These are phyloP conservation scores for Parotocinclus haroldoi DNA, from an alignment of 2,797 vertebrate genomes.

Conservation along the genomic window DNA sequence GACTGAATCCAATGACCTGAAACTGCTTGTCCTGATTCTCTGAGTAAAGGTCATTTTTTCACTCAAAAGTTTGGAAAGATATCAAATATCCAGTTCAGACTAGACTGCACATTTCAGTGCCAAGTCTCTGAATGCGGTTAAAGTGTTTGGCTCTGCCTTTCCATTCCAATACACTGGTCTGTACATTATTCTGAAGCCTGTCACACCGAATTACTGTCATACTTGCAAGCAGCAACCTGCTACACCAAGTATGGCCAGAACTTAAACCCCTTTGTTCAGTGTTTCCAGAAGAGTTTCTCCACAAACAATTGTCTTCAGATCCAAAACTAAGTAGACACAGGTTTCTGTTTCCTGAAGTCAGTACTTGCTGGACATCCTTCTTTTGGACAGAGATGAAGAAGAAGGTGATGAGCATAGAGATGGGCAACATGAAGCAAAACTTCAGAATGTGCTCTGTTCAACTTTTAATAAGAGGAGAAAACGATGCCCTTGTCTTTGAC, in stretches of 20 bases:
- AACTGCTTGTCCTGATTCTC: no score
- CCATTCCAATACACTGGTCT: slow-evolving; percentile 15
- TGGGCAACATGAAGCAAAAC: slow-evolving; percentile 2
- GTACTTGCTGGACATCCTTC: no score
- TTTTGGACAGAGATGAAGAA: no score
- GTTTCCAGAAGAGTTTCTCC: neutral
- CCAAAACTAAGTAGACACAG: no score
- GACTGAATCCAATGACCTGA: no score
- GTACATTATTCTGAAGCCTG: slow-evolving; percentile 1
- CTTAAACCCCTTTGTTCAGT: slow-evolving; percentile 28
- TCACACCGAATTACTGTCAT: slow-evolving; percentile 19
- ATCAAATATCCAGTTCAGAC: slow-evolving; percentile 13
- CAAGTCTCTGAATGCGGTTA: slow-evolving; percentile 31
- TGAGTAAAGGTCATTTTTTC: no score
- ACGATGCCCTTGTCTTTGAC: slow-evolving; percentile 25
- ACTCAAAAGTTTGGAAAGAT: no score
- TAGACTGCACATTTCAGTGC: neutral
- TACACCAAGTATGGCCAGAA: slow-evolving; percentile 14
- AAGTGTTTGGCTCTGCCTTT: slow-evolving; percentile 31
- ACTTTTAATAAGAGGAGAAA: neutral
- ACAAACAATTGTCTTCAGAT: neutral
- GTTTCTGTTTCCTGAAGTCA: no score
- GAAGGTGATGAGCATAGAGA: neutral
- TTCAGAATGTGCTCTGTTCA: no score
- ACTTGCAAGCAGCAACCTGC: slow-evolving; percentile 13